These are phyloP conservation scores for Hassar affinis DNA, from an alignment of 2,113 vertebrate genomes.

Conservation along the genomic window DNA sequence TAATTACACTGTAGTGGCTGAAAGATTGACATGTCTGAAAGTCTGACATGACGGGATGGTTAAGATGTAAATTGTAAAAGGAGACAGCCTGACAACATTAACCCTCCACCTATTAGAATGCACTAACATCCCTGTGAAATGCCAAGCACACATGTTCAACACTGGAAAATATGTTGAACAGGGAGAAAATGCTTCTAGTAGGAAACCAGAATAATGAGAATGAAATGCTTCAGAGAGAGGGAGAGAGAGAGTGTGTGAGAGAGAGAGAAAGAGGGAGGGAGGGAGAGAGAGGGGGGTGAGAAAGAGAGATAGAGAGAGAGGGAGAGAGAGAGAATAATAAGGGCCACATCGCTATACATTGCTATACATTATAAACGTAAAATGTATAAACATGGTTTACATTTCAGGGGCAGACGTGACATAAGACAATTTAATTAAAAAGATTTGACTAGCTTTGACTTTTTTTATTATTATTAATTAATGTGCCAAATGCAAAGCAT, in stretches of 20 bases:
- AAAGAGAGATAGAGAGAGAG: no score
- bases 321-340: not conserved
- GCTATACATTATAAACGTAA: not conserved
- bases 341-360: not conserved
- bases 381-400: not conserved
- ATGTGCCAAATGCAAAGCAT: not conserved
- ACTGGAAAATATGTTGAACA: not conserved
- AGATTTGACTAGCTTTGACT: not conserved
- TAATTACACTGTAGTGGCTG: slow-evolving; percentile 5
- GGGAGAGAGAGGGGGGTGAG: no score
- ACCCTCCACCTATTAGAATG: not conserved
- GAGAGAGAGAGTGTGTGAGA: not conserved
- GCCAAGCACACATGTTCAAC: not conserved
- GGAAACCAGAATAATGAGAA: not conserved
- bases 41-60: no score
- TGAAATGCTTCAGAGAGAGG: not conserved
- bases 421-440: not conserved
- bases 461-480: not conserved
- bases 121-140: not conserved
- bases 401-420: not conserved
- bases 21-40: slow-evolving; percentile 13
- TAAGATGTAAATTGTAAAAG: not conserved
- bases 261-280: not conserved
- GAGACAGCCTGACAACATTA: not conserved
- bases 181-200: not conserved